Evolutionary conservation across 2,888 invertebrate species (phyloP).

Genomic region (Clepsis dumicolana): DNA sequence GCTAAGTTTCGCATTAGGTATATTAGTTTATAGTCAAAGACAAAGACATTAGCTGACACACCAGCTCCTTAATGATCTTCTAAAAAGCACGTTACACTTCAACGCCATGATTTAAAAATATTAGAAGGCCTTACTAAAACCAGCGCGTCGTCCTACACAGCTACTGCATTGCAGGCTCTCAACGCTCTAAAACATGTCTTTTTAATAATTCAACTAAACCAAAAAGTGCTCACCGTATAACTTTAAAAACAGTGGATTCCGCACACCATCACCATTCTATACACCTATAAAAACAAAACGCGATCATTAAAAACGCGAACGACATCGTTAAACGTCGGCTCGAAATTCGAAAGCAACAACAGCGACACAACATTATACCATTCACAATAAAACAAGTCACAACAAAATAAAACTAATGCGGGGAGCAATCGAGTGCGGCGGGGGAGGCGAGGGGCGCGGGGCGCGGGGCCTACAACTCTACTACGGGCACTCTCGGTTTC

Average conservation of each 20-base stretch:
- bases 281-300: slow-evolving; percentile 1
- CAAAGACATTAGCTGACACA: too few species aligned
- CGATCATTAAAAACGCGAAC: slow-evolving; percentile 14
- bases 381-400: slow-evolving; percentile 70
- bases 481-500: slow-evolving; percentile 85
- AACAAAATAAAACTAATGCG: slow-evolving; percentile 83
- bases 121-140: too few species aligned
- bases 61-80: too few species aligned
- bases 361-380: slow-evolving; percentile 45
- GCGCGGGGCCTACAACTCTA: slow-evolving; percentile 77
- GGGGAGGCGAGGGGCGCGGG: slow-evolving; percentile 46
- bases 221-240: neutral
- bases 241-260: neutral
- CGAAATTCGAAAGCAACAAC: slow-evolving; percentile 16
- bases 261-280: neutral
- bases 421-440: slow-evolving; percentile 73
- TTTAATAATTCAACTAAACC: too few species aligned
- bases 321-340: slow-evolving; percentile 16
- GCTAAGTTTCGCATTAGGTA: too few species aligned
- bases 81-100: too few species aligned
- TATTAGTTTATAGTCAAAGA: too few species aligned
- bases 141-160: too few species aligned
- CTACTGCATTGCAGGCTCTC: too few species aligned
- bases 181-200: too few species aligned
- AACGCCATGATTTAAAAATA: too few species aligned